Evolutionary conservation across 2,888 invertebrate species (phyloP).

Genomic region (Drosophila siamana): DNA sequence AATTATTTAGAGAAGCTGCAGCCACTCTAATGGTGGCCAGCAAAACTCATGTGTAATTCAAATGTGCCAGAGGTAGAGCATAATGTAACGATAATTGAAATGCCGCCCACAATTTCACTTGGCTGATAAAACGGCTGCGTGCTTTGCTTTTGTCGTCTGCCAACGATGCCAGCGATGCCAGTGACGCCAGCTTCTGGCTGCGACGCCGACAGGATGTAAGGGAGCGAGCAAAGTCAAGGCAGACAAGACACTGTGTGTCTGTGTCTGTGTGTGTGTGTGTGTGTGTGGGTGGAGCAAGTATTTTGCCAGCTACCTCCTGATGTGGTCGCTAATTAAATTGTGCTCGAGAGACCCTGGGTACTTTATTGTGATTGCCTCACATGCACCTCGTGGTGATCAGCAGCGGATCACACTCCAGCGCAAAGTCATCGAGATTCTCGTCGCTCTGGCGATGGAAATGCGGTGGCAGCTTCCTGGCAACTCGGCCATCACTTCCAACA

Average conservation of each 20-base stretch:
- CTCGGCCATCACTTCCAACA: background rate
- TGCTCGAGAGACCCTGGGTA: background rate
- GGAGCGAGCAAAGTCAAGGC: background rate
- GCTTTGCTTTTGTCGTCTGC: constrained; percentile 27
- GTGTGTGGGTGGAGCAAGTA: too few relatives aligned
- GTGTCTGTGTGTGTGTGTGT: too few relatives aligned
- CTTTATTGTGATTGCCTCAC: constrained; percentile 12
- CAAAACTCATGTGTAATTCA: constrained; percentile 7
- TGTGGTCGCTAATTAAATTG: constrained; percentile 35
- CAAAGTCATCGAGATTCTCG: constrained; percentile 46
- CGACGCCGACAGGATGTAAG: constrained; percentile 37
- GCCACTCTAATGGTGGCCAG: background rate
- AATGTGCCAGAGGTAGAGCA: constrained; percentile 9
- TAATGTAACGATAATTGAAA: constrained; percentile 49
- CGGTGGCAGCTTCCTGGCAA: constrained; percentile 25
- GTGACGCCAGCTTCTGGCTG: too few relatives aligned
- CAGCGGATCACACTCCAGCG: constrained; percentile 54
- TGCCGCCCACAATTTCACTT: constrained; percentile 44
- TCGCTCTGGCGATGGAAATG: constrained; percentile 48
- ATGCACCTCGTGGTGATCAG: constrained; percentile 49
- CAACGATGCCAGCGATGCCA: too few relatives aligned
- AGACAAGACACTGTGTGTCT: background rate
- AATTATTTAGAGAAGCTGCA: background rate
- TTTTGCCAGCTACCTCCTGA: background rate
- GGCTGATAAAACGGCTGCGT: constrained; percentile 33